Evolutionary conservation across 1,140 invertebrate species (phyloP), one percentile per base, ranked within the genome.

Genomic region (Tetramorium parvispinum): DNA sequence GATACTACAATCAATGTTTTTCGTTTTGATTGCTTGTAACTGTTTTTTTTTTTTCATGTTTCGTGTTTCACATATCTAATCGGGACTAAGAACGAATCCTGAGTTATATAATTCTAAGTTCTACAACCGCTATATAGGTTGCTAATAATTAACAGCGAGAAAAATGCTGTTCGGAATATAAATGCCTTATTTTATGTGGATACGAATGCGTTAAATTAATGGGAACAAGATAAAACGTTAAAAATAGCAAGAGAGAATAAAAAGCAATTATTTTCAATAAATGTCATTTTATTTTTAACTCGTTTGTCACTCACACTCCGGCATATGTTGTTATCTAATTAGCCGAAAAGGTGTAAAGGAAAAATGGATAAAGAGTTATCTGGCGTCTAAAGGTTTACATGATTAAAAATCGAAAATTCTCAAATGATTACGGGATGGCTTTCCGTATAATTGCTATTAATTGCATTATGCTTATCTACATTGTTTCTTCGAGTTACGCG

Each of bases 401-500:
- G 68, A 51, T 85, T 70, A 65, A 87, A 57, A 90, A 37, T 53
- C 59, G 51, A 37, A 37, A 85, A 89, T 27, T 21, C 18, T 49
- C 43, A 10, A 59, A 40, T 73, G 27, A 65, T 79, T 59, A 27
- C 49, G 61, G 53, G 77, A 90, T 68, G 55, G 43, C 61, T 21
- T 32, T 27, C 51, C 68, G 32, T 8, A 40, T 59, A 82, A 71
- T 83, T n/a, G 71, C 85, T 88, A 88, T 82, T 88, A 91, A 85
- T 76, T 57, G 57, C 76, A 89, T 78, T 55, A 90, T 89, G 81
- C 65, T 91, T 91, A 91, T 91, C 90, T 91, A 91, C 87, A 91
- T 89, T 32, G 32, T 32, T 68, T 85, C 76, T 77, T 91, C 76
- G 77, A 88, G 43, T 85, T 85, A 85, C 87, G 81, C 81, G 83